Evolutionary conservation across 2,888 invertebrate species (phyloP), one percentile per base, ranked within the genome.

Genomic region (Limnephilus auricula): DNA sequence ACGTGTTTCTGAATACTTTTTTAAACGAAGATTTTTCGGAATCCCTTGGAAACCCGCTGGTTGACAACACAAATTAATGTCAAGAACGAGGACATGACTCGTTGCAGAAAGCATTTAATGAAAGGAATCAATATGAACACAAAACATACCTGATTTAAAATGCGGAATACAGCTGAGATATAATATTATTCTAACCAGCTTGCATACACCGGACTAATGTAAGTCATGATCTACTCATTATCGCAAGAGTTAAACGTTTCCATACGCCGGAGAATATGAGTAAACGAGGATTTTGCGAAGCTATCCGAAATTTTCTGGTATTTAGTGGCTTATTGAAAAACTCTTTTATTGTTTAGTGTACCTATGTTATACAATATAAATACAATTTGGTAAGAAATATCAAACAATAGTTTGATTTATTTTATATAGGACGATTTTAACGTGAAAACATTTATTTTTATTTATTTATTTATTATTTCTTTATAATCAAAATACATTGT

Each of bases 171-270:
- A 82, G 82, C 65, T 65, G 25, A 25, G 6, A 25, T 65, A 18
- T 34, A 18, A 37, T 40, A 37, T 40, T 45, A 40, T 45, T 85
- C 85, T 85, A 85, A 85, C 85, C 30, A 85, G 13, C 45, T 25
- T 34, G 85, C 40, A 85, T 9, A 85, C 45, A 85, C n/a, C 10
- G 85, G 2, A n/a, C 30, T 34, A 40, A 85, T 34, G n/a, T 85
- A n/a, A n/a, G 34, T 85, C 85, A 85, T 45, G 85, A 85, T 40
- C 30, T 13, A 10, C n/a, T 40, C 25, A 85, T 85, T 45, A 90
- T 37, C 40, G 84, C 2, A 40, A n/a, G 65, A 65, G 25, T 1
- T n/a, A 65, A 65, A 65, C 25, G 9, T 65, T 18, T 18, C 18
- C 9, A 65, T n/a, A n/a, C 9, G 65, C 9, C 25, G 25, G 25